These are phyloP conservation scores for Diprion similis DNA, from an alignment of 1,140 invertebrate species.

Conservation along the genomic window DNA sequence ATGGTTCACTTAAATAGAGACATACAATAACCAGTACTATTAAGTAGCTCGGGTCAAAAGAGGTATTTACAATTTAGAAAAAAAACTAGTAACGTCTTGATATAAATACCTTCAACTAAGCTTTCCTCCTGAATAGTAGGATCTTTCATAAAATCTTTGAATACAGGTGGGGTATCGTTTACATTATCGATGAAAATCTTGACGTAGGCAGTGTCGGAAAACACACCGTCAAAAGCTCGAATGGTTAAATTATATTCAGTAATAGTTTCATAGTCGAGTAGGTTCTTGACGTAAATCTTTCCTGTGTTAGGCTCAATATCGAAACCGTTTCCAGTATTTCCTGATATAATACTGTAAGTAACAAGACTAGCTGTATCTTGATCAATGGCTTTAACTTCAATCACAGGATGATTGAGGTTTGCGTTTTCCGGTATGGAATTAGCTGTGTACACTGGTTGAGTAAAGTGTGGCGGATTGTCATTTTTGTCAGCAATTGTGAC, in stretches of 20 bases:
- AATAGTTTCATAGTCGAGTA: constrained; percentile 85
- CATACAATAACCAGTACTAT: not conserved
- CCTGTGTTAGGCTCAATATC: constrained; percentile 80
- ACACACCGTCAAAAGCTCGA: constrained; percentile 79
- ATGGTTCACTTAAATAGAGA: constrained; percentile 9
- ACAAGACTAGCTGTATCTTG: constrained; percentile 83
- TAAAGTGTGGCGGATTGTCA: constrained; percentile 86
- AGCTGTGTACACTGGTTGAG: constrained; percentile 74
- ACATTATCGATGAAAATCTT: constrained; percentile 81
- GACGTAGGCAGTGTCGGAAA: constrained; percentile 77
- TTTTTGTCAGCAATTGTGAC: constrained; percentile 92
- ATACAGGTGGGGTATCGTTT: constrained; percentile 84
- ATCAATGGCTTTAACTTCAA: constrained; percentile 82
- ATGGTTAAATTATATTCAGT: constrained; percentile 80
- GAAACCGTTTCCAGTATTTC: constrained; percentile 81
- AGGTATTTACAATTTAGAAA: constrained; percentile 41
- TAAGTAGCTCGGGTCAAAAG: constrained; percentile 11
- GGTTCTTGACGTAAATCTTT: constrained; percentile 77
- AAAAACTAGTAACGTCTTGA: constrained; percentile 40
- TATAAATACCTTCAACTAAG: constrained; percentile 69
- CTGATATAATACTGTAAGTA: constrained; percentile 78
- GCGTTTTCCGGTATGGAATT: constrained; percentile 82
- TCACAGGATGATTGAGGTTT: constrained; percentile 80
- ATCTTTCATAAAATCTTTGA: constrained; percentile 70
- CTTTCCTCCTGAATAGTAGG: constrained; percentile 76